Conservation (phyloP, 2,888 invertebrate genomes). For the Lasioglossum leucozonium region DNA sequence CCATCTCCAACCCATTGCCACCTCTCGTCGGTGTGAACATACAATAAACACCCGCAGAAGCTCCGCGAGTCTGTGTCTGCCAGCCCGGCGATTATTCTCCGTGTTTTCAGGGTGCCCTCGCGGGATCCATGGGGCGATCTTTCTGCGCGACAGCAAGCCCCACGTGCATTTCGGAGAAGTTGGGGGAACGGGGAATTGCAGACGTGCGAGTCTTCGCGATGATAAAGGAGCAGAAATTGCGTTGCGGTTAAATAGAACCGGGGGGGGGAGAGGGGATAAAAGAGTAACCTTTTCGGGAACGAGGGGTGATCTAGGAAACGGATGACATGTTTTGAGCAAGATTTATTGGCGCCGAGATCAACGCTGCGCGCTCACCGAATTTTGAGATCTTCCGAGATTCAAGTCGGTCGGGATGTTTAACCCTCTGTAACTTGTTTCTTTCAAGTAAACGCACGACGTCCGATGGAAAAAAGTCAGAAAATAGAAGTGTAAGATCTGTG, state of each 20-base stretch:
- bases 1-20: background rate
- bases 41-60: conserved; percentile 22
- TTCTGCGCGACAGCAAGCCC: conserved; percentile 15
- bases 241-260: conserved; percentile 1
- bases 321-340: background rate
- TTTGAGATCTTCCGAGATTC: background rate
- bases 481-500: too few species aligned
- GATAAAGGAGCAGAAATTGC: background rate
- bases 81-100: conserved; percentile 17
- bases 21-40: conserved; percentile 14
- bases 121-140: conserved; percentile 10
- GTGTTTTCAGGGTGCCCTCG: background rate
- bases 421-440: background rate
- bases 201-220: background rate
- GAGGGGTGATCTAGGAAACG: background rate
- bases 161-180: conserved; percentile 10
- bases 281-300: background rate
- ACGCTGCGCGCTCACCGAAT: background rate
- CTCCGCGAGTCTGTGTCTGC: background rate
- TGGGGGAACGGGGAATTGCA: conserved; percentile 11
- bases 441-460: background rate
- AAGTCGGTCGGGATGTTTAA: background rate
- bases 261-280: background rate
- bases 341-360: background rate
- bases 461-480: too few species aligned